A percentile compares a stretch with the other conserved stretches of the same genome.
Evolutionary conservation across 2,888 invertebrate species (phyloP).

Genomic region (Epinotia ramella): DNA sequence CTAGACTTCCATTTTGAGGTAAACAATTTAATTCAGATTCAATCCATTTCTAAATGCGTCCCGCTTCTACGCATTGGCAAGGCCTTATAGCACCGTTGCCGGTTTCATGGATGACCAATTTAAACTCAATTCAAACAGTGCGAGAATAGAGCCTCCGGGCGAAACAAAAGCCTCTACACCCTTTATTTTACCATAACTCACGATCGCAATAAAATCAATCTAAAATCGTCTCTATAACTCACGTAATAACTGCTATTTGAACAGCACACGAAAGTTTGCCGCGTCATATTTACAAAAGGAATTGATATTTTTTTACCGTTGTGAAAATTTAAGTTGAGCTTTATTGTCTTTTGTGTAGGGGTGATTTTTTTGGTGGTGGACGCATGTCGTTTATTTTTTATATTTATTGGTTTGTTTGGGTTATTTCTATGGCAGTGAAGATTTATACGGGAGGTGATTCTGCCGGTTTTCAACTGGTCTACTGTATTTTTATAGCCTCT

Average conservation of each 20-base stretch:
- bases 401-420: conserved; percentile 58
- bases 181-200: conserved; percentile 47
- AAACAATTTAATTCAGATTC: no score
- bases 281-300: conserved; percentile 57
- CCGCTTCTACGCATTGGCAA: no score
- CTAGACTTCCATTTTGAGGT: no score
- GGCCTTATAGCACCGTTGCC: no score
- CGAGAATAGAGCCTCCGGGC: background rate
- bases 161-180: conserved; percentile 48
- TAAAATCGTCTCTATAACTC: conserved; percentile 48
- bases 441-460: conserved; percentile 56
- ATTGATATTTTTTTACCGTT: conserved; percentile 50
- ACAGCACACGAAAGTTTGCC: conserved; percentile 52
- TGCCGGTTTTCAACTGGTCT: background rate
- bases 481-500: background rate
- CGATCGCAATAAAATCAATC: conserved; percentile 43
- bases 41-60: no score
- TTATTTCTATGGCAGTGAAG: conserved; percentile 55
- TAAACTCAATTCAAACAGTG: background rate
- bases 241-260: conserved; percentile 47
- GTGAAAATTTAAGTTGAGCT: conserved; percentile 11
- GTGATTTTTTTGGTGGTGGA: background rate
- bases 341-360: background rate
- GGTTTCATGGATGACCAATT: background rate
- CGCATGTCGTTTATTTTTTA: conserved; percentile 32